Evolutionary conservation across 2,888 invertebrate species (phyloP).

Genomic region (Nemotelus pantherinus): DNA sequence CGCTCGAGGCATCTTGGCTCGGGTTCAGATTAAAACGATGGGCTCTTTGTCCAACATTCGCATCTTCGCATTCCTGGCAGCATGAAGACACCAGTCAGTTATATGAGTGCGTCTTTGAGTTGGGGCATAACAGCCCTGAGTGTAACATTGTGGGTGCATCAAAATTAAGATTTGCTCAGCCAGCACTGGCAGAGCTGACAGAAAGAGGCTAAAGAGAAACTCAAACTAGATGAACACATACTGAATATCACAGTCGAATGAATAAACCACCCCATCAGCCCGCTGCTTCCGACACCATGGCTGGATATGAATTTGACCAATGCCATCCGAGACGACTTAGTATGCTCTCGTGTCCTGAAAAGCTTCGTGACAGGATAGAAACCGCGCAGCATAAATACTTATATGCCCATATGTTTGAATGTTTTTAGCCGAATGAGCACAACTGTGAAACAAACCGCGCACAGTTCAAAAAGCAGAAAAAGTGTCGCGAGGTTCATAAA

Average conservation of each 20-base stretch:
- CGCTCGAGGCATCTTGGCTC: no score
- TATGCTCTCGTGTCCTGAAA: background rate
- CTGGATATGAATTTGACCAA: conserved; percentile 39
- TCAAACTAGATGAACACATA: conserved; percentile 30
- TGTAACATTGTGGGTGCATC: background rate
- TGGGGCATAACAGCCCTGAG: no score
- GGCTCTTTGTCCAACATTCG: no score
- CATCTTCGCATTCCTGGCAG: no score
- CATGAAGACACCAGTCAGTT: no score
- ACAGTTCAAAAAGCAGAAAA: conserved; percentile 27
- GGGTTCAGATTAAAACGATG: no score
- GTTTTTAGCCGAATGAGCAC: background rate
- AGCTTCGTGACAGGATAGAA: background rate
- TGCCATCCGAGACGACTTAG: conserved; percentile 29
- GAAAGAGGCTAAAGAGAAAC: conserved; percentile 23
- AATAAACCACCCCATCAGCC: conserved; percentile 5
- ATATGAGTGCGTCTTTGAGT: no score
- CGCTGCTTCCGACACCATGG: conserved; percentile 27
- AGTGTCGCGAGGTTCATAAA: conserved; percentile 14
- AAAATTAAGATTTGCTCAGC: conserved; percentile 31
- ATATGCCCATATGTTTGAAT: background rate
- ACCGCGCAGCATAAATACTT: background rate
- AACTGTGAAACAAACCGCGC: background rate
- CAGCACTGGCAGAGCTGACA: conserved; percentile 12
- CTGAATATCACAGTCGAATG: conserved; percentile 37